phyloP scores from a whole-genome alignment of 2,797 vertebrate genomes.

The Varecia variegata region DNA sequence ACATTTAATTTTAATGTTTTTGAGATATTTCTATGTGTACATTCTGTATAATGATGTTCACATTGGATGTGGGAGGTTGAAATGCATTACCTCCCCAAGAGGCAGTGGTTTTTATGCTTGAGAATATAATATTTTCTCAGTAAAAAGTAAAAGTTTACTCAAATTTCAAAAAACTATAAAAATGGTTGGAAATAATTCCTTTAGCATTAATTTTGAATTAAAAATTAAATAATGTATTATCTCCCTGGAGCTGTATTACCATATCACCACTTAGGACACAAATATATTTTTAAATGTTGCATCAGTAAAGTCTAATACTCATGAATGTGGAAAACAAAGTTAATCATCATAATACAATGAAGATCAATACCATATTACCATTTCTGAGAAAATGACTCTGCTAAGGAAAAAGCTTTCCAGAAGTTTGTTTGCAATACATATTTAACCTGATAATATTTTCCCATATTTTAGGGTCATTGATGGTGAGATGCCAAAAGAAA shows the following conservation, averaged over 20 bases:
- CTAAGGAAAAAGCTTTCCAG: not conserved
- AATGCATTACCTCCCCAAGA: not conserved
- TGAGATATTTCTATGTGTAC: not conserved
- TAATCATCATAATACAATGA: not conserved
- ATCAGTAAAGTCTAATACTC: not conserved
- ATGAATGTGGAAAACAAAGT: constrained; percentile 5
- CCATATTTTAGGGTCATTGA: not conserved
- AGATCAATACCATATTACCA: constrained; percentile 43
- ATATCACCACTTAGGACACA: not conserved
- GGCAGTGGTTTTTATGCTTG: not conserved
- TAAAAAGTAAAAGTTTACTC: not conserved
- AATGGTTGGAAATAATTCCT: not conserved
- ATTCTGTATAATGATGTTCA: not conserved
- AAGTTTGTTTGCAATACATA: not conserved
- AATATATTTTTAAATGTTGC: not conserved
- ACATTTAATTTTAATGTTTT: not conserved
- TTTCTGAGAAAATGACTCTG: constrained; percentile 27
- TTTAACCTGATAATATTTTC: not conserved
- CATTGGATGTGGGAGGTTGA: not conserved
- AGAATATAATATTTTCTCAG: not conserved
- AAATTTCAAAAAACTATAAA: not conserved
- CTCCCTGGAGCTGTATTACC: not conserved
- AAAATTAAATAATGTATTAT: not conserved
- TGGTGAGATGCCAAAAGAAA: not conserved
- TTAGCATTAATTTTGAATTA: not conserved